Conservation (phyloP, 2,113 vertebrate genomes). For the Ibidorhyncha struthersii region DNA sequence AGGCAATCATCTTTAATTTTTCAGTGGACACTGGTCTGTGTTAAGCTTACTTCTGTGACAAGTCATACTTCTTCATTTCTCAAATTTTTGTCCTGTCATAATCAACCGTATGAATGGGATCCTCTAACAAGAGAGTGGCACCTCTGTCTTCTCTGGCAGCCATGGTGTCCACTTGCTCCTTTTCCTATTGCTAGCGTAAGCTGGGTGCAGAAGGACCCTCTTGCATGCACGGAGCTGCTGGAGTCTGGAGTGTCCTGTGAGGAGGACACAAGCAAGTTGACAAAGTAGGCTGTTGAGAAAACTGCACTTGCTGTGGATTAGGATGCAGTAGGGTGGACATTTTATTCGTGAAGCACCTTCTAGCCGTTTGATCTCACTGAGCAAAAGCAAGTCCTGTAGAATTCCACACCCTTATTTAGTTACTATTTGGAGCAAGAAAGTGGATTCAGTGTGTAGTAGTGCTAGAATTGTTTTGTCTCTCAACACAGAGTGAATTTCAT, state of each 20-base stretch:
- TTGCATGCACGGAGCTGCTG: neutral
- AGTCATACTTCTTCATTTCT: neutral
- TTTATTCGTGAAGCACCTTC: neutral
- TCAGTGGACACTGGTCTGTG: slow-evolving; percentile 4
- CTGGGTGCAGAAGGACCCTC: neutral
- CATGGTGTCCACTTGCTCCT: neutral
- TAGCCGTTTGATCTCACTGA: neutral
- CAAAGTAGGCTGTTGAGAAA: neutral
- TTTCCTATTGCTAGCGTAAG: neutral
- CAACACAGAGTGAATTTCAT: neutral
- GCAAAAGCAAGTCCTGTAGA: neutral
- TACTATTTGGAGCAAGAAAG: neutral
- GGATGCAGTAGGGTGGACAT: neutral
- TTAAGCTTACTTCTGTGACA: slow-evolving; percentile 40
- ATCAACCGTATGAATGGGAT: neutral
- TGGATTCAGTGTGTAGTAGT: neutral
- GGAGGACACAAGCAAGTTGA: neutral
- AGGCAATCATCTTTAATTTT: slow-evolving; percentile 68
- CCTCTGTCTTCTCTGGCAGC: neutral
- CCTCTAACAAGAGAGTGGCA: neutral
- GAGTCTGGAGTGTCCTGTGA: neutral
- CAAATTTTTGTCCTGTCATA: neutral
- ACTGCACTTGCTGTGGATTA: neutral
- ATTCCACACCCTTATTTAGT: neutral
- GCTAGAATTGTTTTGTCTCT: neutral